Evolutionary conservation across 2,797 vertebrate species (phyloP).

Genomic region (Lepilemur ruficaudatus): DNA sequence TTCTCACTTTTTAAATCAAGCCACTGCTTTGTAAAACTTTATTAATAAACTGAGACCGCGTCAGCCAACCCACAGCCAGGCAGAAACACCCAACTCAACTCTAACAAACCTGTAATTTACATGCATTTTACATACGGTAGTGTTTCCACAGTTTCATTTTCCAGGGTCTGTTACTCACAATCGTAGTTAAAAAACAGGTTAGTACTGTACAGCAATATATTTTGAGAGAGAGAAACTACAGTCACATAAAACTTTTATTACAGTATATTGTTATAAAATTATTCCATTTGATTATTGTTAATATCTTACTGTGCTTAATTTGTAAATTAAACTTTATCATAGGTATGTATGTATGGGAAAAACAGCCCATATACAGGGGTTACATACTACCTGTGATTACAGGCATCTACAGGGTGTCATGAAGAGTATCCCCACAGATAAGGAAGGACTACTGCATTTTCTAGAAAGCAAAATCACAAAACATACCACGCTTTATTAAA

Average conservation of each 20-base stretch:
- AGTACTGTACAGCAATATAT: background rate
- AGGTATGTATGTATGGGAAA: background rate
- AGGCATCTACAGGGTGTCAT: background rate
- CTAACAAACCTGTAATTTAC: background rate
- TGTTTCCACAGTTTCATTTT: background rate
- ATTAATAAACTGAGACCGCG: background rate
- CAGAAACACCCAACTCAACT: background rate
- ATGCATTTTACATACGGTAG: background rate
- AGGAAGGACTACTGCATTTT: background rate
- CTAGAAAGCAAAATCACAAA: slow-evolving; percentile 6
- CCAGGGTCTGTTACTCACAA: background rate
- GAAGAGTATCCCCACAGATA: background rate
- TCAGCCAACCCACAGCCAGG: background rate
- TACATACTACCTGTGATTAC: background rate
- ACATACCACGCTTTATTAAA: background rate
- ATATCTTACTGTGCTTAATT: background rate
- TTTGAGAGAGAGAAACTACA: background rate
- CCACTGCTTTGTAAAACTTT: background rate
- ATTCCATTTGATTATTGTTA: background rate
- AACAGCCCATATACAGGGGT: background rate
- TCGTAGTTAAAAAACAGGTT: background rate
- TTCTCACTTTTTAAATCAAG: background rate
- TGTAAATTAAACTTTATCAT: background rate
- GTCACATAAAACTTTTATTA: background rate
- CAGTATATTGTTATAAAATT: background rate